phyloP scores from a whole-genome alignment of 2,888 invertebrate species.

The Ctena decussata region DNA sequence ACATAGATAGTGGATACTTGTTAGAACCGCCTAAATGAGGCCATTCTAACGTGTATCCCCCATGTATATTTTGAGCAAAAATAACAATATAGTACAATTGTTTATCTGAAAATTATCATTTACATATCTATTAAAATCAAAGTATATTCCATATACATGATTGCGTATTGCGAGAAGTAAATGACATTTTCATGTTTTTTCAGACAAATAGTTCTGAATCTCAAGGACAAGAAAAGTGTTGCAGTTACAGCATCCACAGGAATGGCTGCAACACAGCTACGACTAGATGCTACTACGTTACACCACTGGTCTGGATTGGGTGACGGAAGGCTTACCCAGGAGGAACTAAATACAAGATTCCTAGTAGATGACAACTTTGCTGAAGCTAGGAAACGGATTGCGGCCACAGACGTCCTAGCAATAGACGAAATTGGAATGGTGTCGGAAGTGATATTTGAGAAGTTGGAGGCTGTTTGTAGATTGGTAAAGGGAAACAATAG shows the following conservation, averaged over 20 bases:
- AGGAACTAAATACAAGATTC: background rate
- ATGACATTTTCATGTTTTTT: background rate
- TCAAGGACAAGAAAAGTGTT: slow-evolving; percentile 5
- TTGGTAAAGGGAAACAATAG: background rate
- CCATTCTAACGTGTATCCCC: too few species aligned
- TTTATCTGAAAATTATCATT: background rate
- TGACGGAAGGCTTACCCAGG: slow-evolving; percentile 23
- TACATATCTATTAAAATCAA: background rate
- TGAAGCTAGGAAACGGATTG: background rate
- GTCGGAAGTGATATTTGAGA: background rate
- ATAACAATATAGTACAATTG: background rate
- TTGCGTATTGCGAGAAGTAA: background rate
- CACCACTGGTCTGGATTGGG: slow-evolving; percentile 43
- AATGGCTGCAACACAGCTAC: slow-evolving; percentile 33
- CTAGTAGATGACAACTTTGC: background rate
- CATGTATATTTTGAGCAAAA: too few species aligned
- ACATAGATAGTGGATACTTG: too few species aligned
- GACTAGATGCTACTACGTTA: slow-evolving; percentile 20
- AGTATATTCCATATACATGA: background rate
- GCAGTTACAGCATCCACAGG: slow-evolving; percentile 30
- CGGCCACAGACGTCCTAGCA: background rate
- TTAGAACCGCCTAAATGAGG: too few species aligned
- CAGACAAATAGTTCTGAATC: slow-evolving; percentile 18
- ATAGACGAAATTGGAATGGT: slow-evolving; percentile 1
- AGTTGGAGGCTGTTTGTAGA: background rate